Conservation (phyloP, 2,888 invertebrate species). For the Miltochrista miniata region DNA sequence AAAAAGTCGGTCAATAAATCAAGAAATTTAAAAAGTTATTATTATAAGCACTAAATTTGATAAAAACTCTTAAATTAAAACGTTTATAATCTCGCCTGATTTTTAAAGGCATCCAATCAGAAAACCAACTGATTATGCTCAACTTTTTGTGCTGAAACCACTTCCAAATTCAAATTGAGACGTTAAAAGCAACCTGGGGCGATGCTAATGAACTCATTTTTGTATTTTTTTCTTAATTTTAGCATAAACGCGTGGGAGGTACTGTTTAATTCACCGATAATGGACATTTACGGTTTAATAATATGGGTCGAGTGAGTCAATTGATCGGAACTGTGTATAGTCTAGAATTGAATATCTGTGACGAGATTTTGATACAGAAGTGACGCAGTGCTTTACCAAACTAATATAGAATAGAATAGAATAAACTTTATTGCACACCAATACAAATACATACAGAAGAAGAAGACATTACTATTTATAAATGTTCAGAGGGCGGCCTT, state of each 20-base stretch:
- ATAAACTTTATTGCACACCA: too few relatives aligned
- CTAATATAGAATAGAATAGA: too few relatives aligned
- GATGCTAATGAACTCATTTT: constrained; percentile 64
- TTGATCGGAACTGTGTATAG: neutral
- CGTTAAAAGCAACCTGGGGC: constrained; percentile 63
- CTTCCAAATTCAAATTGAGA: constrained; percentile 70
- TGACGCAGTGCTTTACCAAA: too few relatives aligned
- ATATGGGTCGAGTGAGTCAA: constrained; percentile 5
- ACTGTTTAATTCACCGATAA: constrained; percentile 49
- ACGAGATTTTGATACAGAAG: neutral
- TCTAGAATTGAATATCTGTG: neutral
- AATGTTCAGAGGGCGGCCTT: too few relatives aligned
- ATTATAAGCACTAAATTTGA: too few relatives aligned
- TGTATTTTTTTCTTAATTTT: constrained; percentile 49
- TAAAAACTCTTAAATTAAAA: too few relatives aligned
- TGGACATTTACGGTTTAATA: constrained; percentile 25
- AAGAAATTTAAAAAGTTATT: too few relatives aligned
- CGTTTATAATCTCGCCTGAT: neutral
- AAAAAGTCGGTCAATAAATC: too few relatives aligned
- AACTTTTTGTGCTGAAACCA: constrained; percentile 38
- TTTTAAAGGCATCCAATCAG: constrained; percentile 20
- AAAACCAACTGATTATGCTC: constrained; percentile 32
- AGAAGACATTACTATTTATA: too few relatives aligned
- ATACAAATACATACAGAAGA: too few relatives aligned
- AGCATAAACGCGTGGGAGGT: constrained; percentile 58